These are phyloP conservation scores for Pogoniulus pusillus DNA, from an alignment of 2,797 vertebrate species.

Conservation along the genomic window DNA sequence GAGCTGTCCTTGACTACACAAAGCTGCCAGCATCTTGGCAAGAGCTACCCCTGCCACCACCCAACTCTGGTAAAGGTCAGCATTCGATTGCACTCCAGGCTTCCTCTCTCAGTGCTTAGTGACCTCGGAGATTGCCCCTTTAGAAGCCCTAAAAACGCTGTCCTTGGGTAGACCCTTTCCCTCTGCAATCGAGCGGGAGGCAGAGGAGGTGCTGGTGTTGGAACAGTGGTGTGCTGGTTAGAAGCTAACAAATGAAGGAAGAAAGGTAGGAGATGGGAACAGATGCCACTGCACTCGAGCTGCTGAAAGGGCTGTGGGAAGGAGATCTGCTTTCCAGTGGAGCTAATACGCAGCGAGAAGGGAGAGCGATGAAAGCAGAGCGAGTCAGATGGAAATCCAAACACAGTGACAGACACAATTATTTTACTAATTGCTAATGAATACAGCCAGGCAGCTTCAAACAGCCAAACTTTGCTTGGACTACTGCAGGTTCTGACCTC, in stretches of 20 bases:
- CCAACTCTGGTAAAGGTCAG: conserved; percentile 68
- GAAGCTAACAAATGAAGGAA: conserved; percentile 73
- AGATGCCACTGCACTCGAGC: conserved; percentile 64
- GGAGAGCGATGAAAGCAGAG: conserved; percentile 78
- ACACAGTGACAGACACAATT: conserved; percentile 82
- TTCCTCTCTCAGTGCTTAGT: conserved; percentile 73
- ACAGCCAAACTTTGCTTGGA: conserved; percentile 81
- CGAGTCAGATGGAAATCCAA: conserved; percentile 79
- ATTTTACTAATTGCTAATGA: conserved; percentile 87
- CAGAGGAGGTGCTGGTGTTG: conserved; percentile 72
- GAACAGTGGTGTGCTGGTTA: conserved; percentile 63
- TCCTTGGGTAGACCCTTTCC: conserved; percentile 75
- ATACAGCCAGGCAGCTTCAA: conserved; percentile 83
- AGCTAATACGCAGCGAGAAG: conserved; percentile 68
- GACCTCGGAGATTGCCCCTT: conserved; percentile 70
- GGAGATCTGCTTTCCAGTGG: conserved; percentile 72
- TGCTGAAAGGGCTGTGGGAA: conserved; percentile 70
- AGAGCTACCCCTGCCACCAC: conserved; percentile 67
- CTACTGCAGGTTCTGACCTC: conserved; percentile 82
- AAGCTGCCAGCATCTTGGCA: conserved; percentile 71
- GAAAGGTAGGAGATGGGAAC: conserved; percentile 71
- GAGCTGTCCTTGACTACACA: conserved; percentile 18
- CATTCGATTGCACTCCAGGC: conserved; percentile 71
- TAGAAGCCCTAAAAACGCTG: conserved; percentile 74
- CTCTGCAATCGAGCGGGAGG: conserved; percentile 72